A percentile compares a stretch with the other conserved stretches of the same genome.
Evolutionary conservation across 2,888 invertebrate species (phyloP).

Genomic region (Caenorhabditis doughertyi): DNA sequence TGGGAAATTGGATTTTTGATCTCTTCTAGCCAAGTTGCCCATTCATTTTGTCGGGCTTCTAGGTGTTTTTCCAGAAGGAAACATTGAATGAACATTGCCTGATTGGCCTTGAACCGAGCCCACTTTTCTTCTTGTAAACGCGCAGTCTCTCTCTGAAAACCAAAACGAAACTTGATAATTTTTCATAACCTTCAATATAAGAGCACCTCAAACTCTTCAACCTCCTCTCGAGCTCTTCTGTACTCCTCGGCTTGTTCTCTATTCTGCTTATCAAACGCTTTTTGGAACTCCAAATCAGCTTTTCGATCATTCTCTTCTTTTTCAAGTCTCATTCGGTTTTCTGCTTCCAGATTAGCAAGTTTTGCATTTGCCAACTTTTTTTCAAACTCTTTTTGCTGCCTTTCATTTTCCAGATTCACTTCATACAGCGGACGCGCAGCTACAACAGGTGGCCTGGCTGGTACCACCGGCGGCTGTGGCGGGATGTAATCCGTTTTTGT

Average conservation of each 20-base stretch:
- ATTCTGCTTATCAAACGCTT: neutral
- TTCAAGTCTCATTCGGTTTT: neutral
- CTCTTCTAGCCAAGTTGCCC: neutral
- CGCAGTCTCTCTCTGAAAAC: conserved; percentile 3
- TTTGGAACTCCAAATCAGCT: neutral
- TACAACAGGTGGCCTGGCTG: too few species aligned
- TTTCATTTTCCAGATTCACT: neutral
- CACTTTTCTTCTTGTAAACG: neutral
- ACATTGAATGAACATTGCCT: neutral
- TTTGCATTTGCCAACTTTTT: neutral
- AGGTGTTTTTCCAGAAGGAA: neutral
- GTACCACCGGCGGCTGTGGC: too few species aligned
- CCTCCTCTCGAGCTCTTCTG: neutral
- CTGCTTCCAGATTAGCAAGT: neutral
- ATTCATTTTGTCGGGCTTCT: neutral
- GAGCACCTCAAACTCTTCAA: neutral
- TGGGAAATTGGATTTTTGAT: neutral
- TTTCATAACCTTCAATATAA: neutral
- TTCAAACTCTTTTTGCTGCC: neutral
- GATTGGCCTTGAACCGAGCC: neutral
- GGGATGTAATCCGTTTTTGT: too few species aligned
- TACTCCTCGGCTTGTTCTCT: neutral
- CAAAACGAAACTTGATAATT: neutral
- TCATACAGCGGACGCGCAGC: too few species aligned
- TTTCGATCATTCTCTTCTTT: neutral